Evolutionary conservation across 2,113 vertebrate species (phyloP), one percentile per base, ranked within the genome.

Genomic region (Axis porcinus): DNA sequence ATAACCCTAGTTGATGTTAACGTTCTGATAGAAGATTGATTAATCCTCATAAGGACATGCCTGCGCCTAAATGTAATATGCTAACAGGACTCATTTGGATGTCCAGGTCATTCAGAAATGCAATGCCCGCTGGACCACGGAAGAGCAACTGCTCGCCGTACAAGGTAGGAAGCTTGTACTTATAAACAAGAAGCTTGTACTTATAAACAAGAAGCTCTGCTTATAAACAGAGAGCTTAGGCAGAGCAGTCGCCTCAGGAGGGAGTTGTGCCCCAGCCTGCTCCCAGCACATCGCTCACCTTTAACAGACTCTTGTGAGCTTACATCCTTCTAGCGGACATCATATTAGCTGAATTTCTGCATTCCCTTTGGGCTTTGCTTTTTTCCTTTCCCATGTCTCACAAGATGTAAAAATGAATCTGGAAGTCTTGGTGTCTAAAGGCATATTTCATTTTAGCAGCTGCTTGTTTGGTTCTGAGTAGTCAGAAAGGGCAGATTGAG

Each of bases 61-160:
- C 6, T 19, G 0, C n/a, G 27, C 84, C 19, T 82, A 47, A 81
- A 21, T 54, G 8, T 54, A 95, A 10, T 30, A 5, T 86, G 67
- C 85, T 98, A 33, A 95, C 27, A 1, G 28, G 30, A 17, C 40
- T 94, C 62, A 0, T 97, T 86, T 96, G 97, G 47, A 33, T 90
- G n/a, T 97, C n/a, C 98, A 99, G 99, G 99, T 99, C 1, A 98
- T 97, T 98, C 99, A 99, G 98, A 99, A 99, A 97, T 99, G 99
- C 94, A 99, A 99, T 79, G 99, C 99, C 13, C 99, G 99, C 55
- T 99, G 99, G 99, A 99, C 99, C 93, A 99, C 99, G 0, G 99
- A 99, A 94, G 99, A 99, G 97, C 99, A 99, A 98, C 99, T 99
- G 81, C 99, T 99, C 10, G 99, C 99, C 2, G 99, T 99, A 28